phyloP scores from a whole-genome alignment of 2,888 invertebrate genomes.

The Leptinotarsa peninsularis region DNA sequence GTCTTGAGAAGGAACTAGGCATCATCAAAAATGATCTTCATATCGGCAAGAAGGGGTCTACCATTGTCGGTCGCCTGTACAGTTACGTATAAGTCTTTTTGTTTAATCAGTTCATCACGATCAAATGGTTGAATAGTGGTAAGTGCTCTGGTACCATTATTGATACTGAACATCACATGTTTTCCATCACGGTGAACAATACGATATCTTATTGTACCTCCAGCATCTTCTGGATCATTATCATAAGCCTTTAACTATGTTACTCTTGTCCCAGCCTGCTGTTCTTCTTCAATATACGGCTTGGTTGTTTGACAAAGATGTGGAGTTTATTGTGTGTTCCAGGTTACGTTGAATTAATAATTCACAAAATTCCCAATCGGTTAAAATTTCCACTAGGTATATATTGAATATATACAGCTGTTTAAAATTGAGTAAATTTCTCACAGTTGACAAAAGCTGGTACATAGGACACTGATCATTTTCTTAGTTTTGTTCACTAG shows the following conservation, averaged over 20 bases:
- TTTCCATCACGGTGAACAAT: constrained; percentile 82
- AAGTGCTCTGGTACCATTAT: constrained; percentile 81
- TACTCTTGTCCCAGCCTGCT: too few species aligned
- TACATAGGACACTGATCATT: too few species aligned
- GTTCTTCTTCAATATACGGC: too few species aligned
- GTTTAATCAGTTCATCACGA: constrained; percentile 88
- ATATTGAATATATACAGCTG: too few species aligned
- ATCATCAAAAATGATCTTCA: constrained; percentile 56
- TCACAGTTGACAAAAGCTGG: too few species aligned
- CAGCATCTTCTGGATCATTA: constrained; percentile 78
- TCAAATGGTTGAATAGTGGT: constrained; percentile 84
- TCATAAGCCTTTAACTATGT: constrained; percentile 78
- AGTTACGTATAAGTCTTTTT: constrained; percentile 86
- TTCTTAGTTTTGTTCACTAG: too few species aligned
- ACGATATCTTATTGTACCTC: constrained; percentile 81
- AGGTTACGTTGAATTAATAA: too few species aligned
- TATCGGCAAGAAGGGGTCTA: constrained; percentile 87
- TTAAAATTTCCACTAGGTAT: too few species aligned
- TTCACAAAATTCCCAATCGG: rapidly evolving
- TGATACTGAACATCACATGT: constrained; percentile 82
- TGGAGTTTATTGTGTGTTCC: too few species aligned
- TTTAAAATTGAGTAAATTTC: too few species aligned
- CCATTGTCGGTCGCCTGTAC: constrained; percentile 95
- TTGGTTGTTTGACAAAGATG: too few species aligned
- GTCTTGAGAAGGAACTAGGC: too few species aligned